Evolutionary conservation across 2,113 vertebrate genomes (phyloP), one percentile per base, ranked within the genome.

Genomic region (Brachypteracias leptosomus): DNA sequence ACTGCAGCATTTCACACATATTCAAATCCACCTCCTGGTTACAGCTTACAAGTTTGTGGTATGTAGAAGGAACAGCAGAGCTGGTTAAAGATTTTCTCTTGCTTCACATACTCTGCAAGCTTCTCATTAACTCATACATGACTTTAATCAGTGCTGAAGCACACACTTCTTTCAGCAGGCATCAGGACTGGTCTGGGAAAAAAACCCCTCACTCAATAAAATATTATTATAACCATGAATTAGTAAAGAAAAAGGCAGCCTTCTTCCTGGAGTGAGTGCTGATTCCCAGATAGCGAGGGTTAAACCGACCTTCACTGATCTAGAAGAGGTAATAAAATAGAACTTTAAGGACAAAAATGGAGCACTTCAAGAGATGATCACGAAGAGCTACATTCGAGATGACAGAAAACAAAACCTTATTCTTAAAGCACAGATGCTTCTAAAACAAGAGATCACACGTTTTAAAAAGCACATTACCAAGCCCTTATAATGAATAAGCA

Each of bases 11-110:
- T 90, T 95, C 92, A 90, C 92, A 94, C 90, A 52, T 42, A 95
- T 55, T 89, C 85, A 95, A n/a, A 94, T 94, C 94, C 85, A 95
- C 93, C 96, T 97, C 79, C 96, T 94, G 75, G 86, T 95, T 96
- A 86, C 75, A 96, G 87, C 62, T 80, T 96, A 85, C 95, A 96
- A 96, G 70, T 96, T 94, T 95, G 83, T 95, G 91, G 81, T 90
- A 93, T 88, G 89, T 73, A 82, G 79, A 93, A 61, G 90, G 83
- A 96, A 93, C 66, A 86, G 94, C 85, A 91, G 88, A 96, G 90
- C 83, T 96, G 91, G 93, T 96, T 97, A 93, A 93, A 97, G 96
- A 97, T 94, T 96, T 92, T 96, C 94, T 93, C 63, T 94, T 93
- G 95, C 89, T 96, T 96, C 89, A 89, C 84, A 94, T 90, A 88